phyloP scores from a whole-genome alignment of 2,797 vertebrate genomes.

The Rhincodon typus region DNA sequence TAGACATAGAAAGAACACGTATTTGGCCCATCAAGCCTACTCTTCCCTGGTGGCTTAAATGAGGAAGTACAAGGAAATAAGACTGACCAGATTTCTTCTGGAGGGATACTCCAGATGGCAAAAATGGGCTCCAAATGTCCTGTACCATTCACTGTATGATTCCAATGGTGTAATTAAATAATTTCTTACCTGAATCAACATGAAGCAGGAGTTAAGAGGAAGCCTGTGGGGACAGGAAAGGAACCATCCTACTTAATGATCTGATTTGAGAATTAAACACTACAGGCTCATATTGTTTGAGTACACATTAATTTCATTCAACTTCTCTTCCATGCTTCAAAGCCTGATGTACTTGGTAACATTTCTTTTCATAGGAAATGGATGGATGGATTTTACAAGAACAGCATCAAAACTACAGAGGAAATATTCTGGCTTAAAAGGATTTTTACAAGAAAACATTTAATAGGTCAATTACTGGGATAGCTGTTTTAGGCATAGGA shows the following conservation, averaged over 20 bases:
- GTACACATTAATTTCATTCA: background rate
- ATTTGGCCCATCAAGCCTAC: too few species aligned
- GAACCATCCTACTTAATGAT: background rate
- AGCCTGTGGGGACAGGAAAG: background rate
- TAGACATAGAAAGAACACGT: too few species aligned
- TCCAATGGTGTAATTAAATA: background rate
- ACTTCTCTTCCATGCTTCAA: background rate
- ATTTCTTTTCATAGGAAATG: background rate
- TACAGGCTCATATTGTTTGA: background rate
- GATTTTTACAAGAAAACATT: background rate
- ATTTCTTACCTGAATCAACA: background rate
- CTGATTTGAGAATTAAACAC: background rate
- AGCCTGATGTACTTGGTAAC: background rate
- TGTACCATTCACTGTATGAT: background rate
- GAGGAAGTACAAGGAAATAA: too few species aligned
- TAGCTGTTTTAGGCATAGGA: too few species aligned
- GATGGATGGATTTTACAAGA: background rate
- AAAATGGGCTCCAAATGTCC: background rate
- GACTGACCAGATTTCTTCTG: background rate
- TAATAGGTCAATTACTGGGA: too few species aligned
- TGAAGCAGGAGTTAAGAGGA: background rate
- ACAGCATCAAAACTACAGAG: background rate
- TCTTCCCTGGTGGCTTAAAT: too few species aligned
- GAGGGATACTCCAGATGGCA: background rate
- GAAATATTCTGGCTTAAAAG: background rate